Evolutionary conservation across 2,797 vertebrate species (phyloP).

Genomic region (Epinephelus awoara): DNA sequence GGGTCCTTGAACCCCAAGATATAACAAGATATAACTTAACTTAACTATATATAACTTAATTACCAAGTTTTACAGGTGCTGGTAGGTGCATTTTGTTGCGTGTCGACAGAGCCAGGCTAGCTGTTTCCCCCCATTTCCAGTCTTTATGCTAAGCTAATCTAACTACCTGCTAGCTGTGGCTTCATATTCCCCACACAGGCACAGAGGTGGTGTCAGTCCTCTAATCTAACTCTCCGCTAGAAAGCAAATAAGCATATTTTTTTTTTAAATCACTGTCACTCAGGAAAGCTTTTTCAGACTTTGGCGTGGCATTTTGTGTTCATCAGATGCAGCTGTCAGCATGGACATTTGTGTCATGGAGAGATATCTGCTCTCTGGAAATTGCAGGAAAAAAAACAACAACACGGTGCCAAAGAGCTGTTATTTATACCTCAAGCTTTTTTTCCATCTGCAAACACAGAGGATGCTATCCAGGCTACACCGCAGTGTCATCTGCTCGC

Average conservation of each 20-base stretch:
- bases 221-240: background rate
- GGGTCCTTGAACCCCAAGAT: too few species aligned
- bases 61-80: too few species aligned
- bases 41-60: too few species aligned
- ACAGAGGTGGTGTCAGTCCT: fast-evolving
- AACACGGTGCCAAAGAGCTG: conserved; percentile 22
- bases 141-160: background rate
- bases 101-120: too few species aligned
- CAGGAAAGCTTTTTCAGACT: background rate
- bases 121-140: background rate
- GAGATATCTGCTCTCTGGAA: conserved; percentile 15
- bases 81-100: too few species aligned
- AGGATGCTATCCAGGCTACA: conserved; percentile 23
- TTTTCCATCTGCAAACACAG: conserved; percentile 27
- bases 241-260: background rate
- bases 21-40: too few species aligned
- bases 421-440: conserved; percentile 30
- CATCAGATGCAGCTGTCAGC: conserved; percentile 26
- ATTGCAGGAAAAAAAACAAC: conserved; percentile 9
- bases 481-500: conserved; percentile 51
- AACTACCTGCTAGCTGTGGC: background rate
- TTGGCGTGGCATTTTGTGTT: conserved; percentile 13
- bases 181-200: background rate
- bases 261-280: background rate
- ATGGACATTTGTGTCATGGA: conserved; percentile 14